Base-by-base conservation (phyloP, 2,888 invertebrate genomes). In the Parochlus steinenii region DNA sequence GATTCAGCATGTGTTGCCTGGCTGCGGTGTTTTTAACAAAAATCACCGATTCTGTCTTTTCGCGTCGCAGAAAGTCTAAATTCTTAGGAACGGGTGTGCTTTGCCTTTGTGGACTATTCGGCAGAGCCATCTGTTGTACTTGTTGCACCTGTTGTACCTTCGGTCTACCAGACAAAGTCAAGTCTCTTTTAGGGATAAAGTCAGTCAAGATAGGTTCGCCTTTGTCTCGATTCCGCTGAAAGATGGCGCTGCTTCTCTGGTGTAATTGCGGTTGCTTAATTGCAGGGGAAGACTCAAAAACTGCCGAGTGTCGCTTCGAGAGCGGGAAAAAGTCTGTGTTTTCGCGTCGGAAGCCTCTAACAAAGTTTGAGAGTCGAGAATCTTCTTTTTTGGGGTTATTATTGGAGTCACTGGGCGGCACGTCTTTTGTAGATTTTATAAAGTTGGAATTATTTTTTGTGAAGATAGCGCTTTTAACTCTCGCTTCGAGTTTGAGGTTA, bases 11-110 rank as follows among this genome's bases (percentile, higher is more conserved):
- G 39, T 61, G 60, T 40, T 64, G 63, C 34, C 66, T 55, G 37
- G 61, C 61, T 40, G 64, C 63, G 31, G 65, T 62, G 55, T 66
- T 73, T 49, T 77, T 68, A 53, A 80, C 69, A 48, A 81, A 74
- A 54, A 85, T 82, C 58, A 82, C 81, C 41, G 82, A 83, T 63
- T 86, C 85, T 52, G 85, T 86, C 65, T 83, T 83, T 69, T 86
- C 85, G 49, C 85, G 68, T 50, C 85, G 69, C 33, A 80, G 54
- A 44, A 70, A 61, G 50, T 59, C 58, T 46, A 48, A 55, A 49
- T 49, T 56, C 43, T 37, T 47, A 43, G 41, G 51, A 44, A 40
- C 54, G 51, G 48, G 48, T 56, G 45, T 62, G 46, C 43, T 53
- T 40, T 31, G 43, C 33, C 20, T 43, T 41, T 16, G 39, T 33